Evolutionary conservation across 2,797 vertebrate genomes (phyloP).

Genomic region (Chlorospingus flavigularis): DNA sequence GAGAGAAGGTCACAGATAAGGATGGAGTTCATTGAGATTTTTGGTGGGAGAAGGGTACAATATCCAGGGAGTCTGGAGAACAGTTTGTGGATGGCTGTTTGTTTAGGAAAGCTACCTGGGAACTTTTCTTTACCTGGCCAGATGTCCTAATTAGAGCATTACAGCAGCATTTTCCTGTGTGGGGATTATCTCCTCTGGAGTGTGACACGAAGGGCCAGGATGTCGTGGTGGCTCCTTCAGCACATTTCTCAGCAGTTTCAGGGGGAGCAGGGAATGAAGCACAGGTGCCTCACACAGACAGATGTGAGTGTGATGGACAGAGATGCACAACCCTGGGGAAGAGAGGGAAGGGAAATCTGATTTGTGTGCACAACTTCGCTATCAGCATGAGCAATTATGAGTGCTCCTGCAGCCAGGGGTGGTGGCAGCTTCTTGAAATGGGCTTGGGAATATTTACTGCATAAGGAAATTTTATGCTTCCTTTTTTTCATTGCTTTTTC

Average conservation of each 20-base stretch:
- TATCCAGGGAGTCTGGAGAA: background rate
- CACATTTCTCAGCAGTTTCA: background rate
- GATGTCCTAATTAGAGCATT: accelerated
- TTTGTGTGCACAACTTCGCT: background rate
- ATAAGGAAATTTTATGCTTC: background rate
- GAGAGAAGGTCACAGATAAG: background rate
- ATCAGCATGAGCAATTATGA: background rate
- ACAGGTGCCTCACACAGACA: background rate
- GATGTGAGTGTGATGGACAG: background rate
- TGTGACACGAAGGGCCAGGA: background rate
- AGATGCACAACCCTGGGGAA: background rate
- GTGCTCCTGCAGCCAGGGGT: background rate
- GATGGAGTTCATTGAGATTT: background rate
- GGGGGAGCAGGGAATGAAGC: background rate
- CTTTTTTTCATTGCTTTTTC: background rate
- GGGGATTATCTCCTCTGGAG: background rate
- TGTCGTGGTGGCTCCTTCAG: background rate
- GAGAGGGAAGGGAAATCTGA: background rate
- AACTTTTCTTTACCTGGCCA: background rate
- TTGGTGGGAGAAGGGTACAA: background rate
- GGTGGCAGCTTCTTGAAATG: background rate
- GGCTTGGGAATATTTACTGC: background rate
- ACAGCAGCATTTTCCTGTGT: background rate
- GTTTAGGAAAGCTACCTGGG: background rate
- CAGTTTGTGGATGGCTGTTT: background rate